Evolutionary conservation across 2,888 invertebrate species (phyloP).

Genomic region (Dynastes hyllus): DNA sequence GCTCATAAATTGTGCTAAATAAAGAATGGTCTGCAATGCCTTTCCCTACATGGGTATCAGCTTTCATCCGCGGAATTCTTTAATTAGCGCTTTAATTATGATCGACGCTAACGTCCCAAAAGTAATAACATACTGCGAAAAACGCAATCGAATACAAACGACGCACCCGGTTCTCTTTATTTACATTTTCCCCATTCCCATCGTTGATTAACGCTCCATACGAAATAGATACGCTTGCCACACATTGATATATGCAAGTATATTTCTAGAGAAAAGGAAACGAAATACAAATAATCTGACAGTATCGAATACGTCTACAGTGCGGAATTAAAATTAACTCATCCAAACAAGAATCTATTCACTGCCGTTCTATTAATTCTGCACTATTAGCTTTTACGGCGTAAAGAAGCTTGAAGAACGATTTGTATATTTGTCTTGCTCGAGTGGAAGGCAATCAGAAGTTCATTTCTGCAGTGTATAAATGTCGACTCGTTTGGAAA

Average conservation of each 20-base stretch:
- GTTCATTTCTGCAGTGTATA: conserved; percentile 28
- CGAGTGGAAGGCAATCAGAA: background rate
- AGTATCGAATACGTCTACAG: background rate
- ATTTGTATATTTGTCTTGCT: conserved; percentile 26
- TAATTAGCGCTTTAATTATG: conserved; percentile 23
- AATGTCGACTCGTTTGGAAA: background rate
- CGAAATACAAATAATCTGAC: conserved; percentile 10
- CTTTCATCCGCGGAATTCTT: background rate
- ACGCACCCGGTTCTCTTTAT: background rate
- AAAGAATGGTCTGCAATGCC: background rate
- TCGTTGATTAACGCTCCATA: conserved; percentile 14
- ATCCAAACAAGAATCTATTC: conserved; percentile 14
- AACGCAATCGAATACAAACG: background rate
- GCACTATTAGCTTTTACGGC: conserved; percentile 26
- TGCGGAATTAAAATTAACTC: conserved; percentile 1
- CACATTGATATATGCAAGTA: background rate
- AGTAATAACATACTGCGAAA: too few species aligned
- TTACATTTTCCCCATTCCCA: conserved; percentile 18
- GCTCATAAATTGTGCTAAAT: conserved; percentile 15
- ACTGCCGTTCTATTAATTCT: conserved; percentile 6
- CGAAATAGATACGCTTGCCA: background rate
- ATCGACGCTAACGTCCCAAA: conserved; percentile 3
- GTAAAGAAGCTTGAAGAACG: conserved; percentile 15
- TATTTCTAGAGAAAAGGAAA: background rate
- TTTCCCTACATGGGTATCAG: background rate